Conservation (phyloP, 2,888 invertebrate species). For the Brenthis daphne region DNA sequence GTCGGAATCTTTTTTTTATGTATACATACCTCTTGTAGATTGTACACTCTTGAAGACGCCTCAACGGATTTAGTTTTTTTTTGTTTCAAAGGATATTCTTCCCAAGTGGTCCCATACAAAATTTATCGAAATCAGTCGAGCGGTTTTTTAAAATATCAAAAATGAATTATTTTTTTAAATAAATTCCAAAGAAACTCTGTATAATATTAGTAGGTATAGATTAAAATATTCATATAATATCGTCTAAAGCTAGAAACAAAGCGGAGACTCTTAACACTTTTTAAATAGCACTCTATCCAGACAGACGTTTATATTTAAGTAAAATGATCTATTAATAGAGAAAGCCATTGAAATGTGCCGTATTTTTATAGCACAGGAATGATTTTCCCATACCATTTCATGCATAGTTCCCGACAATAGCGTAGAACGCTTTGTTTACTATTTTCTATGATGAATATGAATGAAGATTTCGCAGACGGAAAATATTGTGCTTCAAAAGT, state of each 20-base stretch:
- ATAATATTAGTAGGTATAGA: neutral
- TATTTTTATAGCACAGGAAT: constrained; percentile 7
- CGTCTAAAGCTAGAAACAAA: constrained; percentile 8
- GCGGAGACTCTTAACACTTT: constrained; percentile 5
- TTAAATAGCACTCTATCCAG: constrained; percentile 13
- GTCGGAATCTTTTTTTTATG: no score
- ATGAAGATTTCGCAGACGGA: constrained; percentile 20
- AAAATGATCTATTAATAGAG: constrained; percentile 16
- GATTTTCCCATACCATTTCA: constrained; percentile 11
- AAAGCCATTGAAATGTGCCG: neutral
- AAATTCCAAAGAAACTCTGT: no score
- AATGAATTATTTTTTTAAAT: no score
- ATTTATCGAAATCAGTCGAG: no score
- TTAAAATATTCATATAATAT: neutral
- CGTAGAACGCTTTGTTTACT: constrained; percentile 30
- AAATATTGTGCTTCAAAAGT: constrained; percentile 19
- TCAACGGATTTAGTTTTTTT: no score
- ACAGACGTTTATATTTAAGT: constrained; percentile 19
- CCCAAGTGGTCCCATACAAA: no score
- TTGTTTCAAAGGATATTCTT: no score
- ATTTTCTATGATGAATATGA: constrained; percentile 13
- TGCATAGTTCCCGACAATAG: constrained; percentile 24
- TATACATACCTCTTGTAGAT: no score
- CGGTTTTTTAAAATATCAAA: no score
- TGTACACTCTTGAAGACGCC: no score